Percentiles rank a stretch among this genome's conserved stretches.
These are phyloP conservation scores for Phoenoteleia sp. DNA, from an alignment of 2,888 invertebrate genomes.

Conservation along the genomic window DNA sequence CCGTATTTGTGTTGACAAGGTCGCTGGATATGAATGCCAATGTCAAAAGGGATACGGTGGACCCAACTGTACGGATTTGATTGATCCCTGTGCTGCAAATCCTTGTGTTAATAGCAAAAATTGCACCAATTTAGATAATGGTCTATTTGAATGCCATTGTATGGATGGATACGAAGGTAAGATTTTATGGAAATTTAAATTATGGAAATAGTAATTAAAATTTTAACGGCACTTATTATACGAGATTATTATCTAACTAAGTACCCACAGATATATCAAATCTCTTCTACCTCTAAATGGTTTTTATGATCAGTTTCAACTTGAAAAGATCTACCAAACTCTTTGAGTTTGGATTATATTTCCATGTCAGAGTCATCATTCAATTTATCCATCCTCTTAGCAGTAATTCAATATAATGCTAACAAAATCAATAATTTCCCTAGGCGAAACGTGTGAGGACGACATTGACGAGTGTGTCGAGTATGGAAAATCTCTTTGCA, in stretches of 20 bases:
- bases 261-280: no score
- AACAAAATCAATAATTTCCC: slow-evolving; percentile 8
- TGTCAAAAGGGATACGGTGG: slow-evolving; percentile 89
- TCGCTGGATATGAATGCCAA: slow-evolving; percentile 88
- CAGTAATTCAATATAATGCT: not conserved
- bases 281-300: no score
- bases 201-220: no score
- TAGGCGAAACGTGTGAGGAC: slow-evolving; percentile 87
- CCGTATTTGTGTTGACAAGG: slow-evolving; percentile 88
- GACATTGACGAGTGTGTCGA: slow-evolving; percentile 93
- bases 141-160: slow-evolving; percentile 91
- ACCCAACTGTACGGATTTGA: slow-evolving; percentile 88
- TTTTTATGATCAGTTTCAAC: no score
- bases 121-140: slow-evolving; percentile 89
- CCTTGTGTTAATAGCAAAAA: slow-evolving; percentile 92
- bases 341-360: no score
- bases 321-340: no score
- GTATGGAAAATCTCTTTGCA: slow-evolving; percentile 89
- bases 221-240: no score
- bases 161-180: slow-evolving; percentile 90
- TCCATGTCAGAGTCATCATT: no score
- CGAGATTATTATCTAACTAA: no score
- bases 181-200: no score
- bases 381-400: no score
- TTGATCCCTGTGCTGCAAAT: slow-evolving; percentile 89